phyloP scores from a whole-genome alignment of 2,888 invertebrate species.

The Acleris sparsana region DNA sequence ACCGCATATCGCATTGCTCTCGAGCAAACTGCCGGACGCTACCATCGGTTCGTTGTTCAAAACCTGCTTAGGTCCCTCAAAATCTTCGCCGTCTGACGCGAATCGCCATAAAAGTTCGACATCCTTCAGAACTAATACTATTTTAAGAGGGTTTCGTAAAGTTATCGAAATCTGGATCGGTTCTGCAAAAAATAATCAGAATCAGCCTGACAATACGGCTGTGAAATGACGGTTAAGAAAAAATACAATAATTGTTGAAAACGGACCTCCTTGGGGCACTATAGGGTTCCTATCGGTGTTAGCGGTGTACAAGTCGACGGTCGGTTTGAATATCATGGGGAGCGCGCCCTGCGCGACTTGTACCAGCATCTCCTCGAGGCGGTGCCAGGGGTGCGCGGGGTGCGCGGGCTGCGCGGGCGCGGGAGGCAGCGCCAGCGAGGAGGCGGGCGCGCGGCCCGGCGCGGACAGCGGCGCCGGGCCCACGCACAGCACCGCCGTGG shows the following conservation, averaged over 20 bases:
- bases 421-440: conserved; percentile 71
- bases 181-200: conserved; percentile 79
- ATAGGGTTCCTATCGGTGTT: conserved; percentile 87
- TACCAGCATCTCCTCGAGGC: conserved; percentile 90
- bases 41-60: conserved; percentile 66
- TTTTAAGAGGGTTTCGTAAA: conserved; percentile 89
- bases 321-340: conserved; percentile 91
- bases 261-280: conserved; percentile 87
- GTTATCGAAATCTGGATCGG: conserved; percentile 91
- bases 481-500: conserved; percentile 88
- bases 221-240: not conserved
- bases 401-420: conserved; percentile 47
- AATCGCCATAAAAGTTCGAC: conserved; percentile 90
- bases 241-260: conserved; percentile 18
- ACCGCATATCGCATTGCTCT: conserved; percentile 79
- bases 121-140: conserved; percentile 87
- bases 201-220: not conserved
- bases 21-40: conserved; percentile 56
- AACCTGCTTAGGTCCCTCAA: conserved; percentile 49
- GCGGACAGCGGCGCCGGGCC: conserved; percentile 83
- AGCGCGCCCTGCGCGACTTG: conserved; percentile 87
- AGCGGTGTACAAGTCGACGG: conserved; percentile 88
- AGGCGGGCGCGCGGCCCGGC: conserved; percentile 81
- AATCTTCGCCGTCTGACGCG: conserved; percentile 48
- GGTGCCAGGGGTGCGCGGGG: conserved; percentile 81